Evolutionary conservation across 2,888 invertebrate genomes (phyloP).

Genomic region (Petrophora chlorosata): DNA sequence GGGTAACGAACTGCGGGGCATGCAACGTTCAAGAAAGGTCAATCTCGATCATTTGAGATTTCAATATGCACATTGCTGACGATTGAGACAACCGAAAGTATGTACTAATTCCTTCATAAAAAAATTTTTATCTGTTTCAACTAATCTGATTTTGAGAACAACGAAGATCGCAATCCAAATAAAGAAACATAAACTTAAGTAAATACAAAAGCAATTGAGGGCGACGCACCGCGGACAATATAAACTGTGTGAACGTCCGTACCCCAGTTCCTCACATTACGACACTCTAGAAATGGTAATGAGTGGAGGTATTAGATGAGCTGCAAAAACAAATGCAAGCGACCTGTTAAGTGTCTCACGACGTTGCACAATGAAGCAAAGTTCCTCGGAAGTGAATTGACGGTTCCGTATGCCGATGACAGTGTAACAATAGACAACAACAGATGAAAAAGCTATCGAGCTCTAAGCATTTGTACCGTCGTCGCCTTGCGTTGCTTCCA

Average conservation of each 20-base stretch:
- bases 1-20: constrained; percentile 62
- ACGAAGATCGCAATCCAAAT: constrained; percentile 1
- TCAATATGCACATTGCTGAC: constrained; percentile 10
- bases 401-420: constrained; percentile 56
- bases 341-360: constrained; percentile 60
- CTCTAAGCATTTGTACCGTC: constrained; percentile 48
- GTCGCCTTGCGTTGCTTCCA: constrained; percentile 59
- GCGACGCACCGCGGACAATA: constrained; percentile 24
- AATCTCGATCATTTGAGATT: constrained; percentile 33
- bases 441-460: constrained; percentile 55
- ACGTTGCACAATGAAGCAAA: constrained; percentile 55
- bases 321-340: constrained; percentile 47
- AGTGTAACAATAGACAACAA: constrained; percentile 63
- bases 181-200: constrained; percentile 15
- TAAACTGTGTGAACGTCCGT: constrained; percentile 48
- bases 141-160: constrained; percentile 3
- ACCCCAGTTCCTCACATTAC: constrained; percentile 53
- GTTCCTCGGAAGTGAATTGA: constrained; percentile 63
- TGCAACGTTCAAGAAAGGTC: constrained; percentile 51
- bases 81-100: too few relatives aligned
- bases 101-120: too few relatives aligned
- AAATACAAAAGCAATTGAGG: constrained; percentile 23
- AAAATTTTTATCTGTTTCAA: too few relatives aligned
- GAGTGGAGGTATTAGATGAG: constrained; percentile 53
- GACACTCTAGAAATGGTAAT: constrained; percentile 53